phyloP scores from a whole-genome alignment of 2,888 invertebrate species.

The Carabus problematicus region DNA sequence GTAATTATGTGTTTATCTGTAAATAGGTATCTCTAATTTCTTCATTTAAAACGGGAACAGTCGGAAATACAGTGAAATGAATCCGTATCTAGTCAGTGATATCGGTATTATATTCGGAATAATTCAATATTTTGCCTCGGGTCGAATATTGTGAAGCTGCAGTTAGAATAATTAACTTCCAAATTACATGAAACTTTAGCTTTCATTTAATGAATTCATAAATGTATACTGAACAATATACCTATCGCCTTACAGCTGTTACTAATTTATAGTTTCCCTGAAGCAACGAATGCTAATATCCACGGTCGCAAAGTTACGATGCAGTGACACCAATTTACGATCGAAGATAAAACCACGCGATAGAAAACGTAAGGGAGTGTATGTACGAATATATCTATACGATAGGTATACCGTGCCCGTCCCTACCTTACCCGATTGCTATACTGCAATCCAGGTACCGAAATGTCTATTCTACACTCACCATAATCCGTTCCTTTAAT shows the following conservation, averaged over 20 bases:
- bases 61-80: too few relatives aligned
- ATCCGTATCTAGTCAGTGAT: neutral
- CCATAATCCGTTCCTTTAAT: too few relatives aligned
- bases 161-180: constrained; percentile 9
- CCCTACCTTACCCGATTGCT: neutral
- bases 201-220: constrained; percentile 37
- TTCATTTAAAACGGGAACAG: too few relatives aligned
- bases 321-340: constrained; percentile 40
- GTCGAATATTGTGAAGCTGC: neutral
- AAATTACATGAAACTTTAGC: constrained; percentile 2
- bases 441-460: neutral
- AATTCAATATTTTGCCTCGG: neutral
- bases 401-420: neutral
- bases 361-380: constrained; percentile 12
- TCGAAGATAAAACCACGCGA: constrained; percentile 32
- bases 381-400: too few relatives aligned
- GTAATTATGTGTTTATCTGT: too few relatives aligned
- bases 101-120: constrained; percentile 8
- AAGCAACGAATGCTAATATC: constrained; percentile 30
- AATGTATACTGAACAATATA: constrained; percentile 19
- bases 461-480: too few relatives aligned
- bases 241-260: constrained; percentile 29
- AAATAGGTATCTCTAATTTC: too few relatives aligned
- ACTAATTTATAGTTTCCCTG: constrained; percentile 37
- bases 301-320: constrained; percentile 22